Evolutionary conservation across 2,113 vertebrate species (phyloP).

Genomic region (Chunga burmeisteri): DNA sequence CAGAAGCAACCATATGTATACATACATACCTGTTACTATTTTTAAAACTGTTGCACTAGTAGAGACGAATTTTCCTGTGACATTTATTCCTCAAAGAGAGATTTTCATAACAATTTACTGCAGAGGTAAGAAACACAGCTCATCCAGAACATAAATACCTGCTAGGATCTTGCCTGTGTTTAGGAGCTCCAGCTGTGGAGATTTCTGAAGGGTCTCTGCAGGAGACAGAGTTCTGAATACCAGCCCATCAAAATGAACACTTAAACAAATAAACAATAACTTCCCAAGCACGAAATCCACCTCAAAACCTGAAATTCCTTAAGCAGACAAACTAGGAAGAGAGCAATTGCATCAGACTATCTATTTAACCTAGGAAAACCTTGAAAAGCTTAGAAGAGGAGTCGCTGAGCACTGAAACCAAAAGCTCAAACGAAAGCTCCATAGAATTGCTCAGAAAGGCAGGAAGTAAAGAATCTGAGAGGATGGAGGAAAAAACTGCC

Average conservation of each 20-base stretch:
- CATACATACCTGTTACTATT: neutral
- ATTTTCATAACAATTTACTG: neutral
- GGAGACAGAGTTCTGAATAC: neutral
- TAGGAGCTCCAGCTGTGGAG: neutral
- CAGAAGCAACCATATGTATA: neutral
- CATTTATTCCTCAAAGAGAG: neutral
- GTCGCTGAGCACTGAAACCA: neutral
- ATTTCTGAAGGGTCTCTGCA: neutral
- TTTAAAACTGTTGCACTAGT: neutral
- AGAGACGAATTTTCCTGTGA: neutral
- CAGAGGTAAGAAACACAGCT: neutral
- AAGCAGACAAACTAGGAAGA: neutral
- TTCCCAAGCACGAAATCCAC: neutral
- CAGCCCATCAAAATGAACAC: neutral
- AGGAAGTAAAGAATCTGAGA: neutral
- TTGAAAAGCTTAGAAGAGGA: neutral
- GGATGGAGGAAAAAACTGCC: neutral
- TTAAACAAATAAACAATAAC: neutral
- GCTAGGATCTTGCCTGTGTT: neutral
- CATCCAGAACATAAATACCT: neutral
- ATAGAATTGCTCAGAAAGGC: neutral
- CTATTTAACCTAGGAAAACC: neutral
- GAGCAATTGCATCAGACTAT: neutral
- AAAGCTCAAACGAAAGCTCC: neutral
- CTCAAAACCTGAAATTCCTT: neutral